A percentile compares a stretch with the other conserved stretches of the same genome.
Conservation (phyloP, 64 coral and sea anemone species). For the Stylophora pistillata region DNA sequence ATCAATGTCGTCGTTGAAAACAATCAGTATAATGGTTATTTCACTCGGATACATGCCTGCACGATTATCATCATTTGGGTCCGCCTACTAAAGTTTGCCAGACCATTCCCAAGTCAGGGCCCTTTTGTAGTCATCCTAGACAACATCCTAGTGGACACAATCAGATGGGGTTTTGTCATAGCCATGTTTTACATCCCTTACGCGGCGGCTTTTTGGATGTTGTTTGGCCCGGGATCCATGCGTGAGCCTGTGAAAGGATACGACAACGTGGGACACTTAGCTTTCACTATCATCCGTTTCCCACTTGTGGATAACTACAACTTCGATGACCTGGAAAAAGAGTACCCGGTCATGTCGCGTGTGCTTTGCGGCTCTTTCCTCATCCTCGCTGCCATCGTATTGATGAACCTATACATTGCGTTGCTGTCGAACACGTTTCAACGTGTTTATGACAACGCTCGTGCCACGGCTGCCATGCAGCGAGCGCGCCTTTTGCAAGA, state of each 20-base stretch:
- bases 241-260: constrained; percentile 63
- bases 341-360: constrained; percentile 55
- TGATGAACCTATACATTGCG: constrained; percentile 83
- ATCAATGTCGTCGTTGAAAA: constrained; percentile 56
- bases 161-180: constrained; percentile 80
- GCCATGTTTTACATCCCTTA: constrained; percentile 90
- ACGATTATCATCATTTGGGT: constrained; percentile 82
- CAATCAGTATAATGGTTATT: constrained; percentile 52
- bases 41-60: constrained; percentile 63
- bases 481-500: constrained; percentile 74
- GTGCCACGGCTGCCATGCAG: constrained; percentile 78
- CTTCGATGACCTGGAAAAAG: constrained; percentile 27
- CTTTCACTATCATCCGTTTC: constrained; percentile 56
- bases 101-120: constrained; percentile 73
- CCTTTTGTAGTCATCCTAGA: constrained; percentile 86
- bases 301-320: constrained; percentile 63
- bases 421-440: constrained; percentile 85
- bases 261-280: constrained; percentile 29
- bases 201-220: constrained; percentile 85
- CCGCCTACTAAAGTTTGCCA: constrained; percentile 70
- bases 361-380: constrained; percentile 68
- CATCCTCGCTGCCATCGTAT: constrained; percentile 54
- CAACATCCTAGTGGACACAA: constrained; percentile 62
- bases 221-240: constrained; percentile 51
- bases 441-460: constrained; percentile 84